A percentile compares a stretch with the other conserved stretches of the same genome.
These are phyloP conservation scores for Daubentonia madagascariensis DNA, from an alignment of 2,113 vertebrate genomes.

Conservation along the genomic window DNA sequence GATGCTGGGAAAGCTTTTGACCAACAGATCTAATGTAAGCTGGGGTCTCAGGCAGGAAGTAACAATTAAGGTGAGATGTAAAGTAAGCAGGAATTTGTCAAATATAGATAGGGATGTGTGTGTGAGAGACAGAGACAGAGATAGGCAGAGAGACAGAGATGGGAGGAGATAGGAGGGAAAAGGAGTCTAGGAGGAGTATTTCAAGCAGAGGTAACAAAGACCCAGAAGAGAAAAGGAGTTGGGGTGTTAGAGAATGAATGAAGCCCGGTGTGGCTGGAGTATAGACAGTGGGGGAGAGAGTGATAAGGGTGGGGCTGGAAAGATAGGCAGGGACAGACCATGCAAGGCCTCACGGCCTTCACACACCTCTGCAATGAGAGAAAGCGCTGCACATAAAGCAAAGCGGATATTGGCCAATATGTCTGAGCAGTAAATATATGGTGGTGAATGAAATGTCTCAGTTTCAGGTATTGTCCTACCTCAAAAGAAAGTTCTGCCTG, in stretches of 20 bases:
- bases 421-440: not conserved
- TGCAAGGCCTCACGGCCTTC: too few species aligned
- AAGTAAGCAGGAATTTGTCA: not conserved
- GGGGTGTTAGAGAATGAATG: not conserved
- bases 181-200: not conserved
- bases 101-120: not conserved
- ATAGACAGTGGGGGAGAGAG: not conserved
- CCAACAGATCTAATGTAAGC: not conserved
- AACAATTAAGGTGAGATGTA: not conserved
- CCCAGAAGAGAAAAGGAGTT: not conserved
- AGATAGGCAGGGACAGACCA: not conserved
- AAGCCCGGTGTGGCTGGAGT: not conserved
- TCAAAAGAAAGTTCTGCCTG: not conserved
- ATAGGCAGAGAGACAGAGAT: not conserved
- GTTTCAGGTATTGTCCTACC: not conserved
- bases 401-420: not conserved
- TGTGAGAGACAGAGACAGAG: too few species aligned
- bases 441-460: not conserved
- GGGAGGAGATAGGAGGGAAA: not conserved
- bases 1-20: not conserved
- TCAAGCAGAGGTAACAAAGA: not conserved
- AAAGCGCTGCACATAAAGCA: not conserved
- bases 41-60: not conserved
- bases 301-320: not conserved
- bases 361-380: not conserved